Percentiles rank a stretch among this genome's conserved stretches.
Conservation (phyloP, 2,113 vertebrate species). For the Pteropus alecto region DNA sequence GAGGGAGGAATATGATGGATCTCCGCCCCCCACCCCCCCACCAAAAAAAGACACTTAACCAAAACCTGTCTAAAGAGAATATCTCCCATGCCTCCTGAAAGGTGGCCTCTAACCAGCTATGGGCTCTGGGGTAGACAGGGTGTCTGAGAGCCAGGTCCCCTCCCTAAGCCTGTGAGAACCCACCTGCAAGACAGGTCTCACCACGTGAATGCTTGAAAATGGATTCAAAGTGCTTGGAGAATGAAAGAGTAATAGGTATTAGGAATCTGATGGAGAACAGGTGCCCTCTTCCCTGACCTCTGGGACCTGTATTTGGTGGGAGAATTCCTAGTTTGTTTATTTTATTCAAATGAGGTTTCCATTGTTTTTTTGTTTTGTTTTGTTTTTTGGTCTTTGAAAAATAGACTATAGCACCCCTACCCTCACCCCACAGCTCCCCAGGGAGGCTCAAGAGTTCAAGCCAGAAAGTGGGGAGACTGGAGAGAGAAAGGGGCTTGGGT, state of each 20-base stretch:
- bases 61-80: neutral
- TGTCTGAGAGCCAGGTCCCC: neutral
- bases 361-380: neutral
- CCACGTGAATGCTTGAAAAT: slow-evolving; percentile 43
- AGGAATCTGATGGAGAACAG: neutral
- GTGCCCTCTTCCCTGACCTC: neutral
- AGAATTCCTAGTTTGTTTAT: neutral
- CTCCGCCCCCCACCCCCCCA: too few species aligned
- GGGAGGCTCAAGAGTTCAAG: neutral
- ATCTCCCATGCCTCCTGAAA: neutral
- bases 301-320: neutral
- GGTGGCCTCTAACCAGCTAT: neutral
- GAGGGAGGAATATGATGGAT: neutral
- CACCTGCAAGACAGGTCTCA: neutral
- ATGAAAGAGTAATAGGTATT: neutral
- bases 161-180: neutral
- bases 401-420: neutral
- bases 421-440: neutral
- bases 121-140: neutral
- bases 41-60: neutral
- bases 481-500: neutral
- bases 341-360: slow-evolving; percentile 37
- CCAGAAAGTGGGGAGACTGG: neutral
- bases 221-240: slow-evolving; percentile 62
- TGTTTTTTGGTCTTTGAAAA: slow-evolving; percentile 31